phyloP scores from a whole-genome alignment of 2,888 invertebrate species.

The Automeris io region DNA sequence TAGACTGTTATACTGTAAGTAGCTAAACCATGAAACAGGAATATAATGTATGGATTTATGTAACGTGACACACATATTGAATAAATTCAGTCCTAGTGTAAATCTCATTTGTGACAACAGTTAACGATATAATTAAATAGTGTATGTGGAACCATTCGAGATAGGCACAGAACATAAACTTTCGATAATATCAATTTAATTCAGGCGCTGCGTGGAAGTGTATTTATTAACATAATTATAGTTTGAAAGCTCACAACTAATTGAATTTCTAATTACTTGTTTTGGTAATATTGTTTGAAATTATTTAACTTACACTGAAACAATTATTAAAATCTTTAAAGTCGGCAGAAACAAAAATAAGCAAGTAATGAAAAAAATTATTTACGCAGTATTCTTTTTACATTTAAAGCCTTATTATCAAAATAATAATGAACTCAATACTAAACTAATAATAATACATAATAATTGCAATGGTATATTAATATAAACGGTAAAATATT shows the following conservation, averaged over 20 bases:
- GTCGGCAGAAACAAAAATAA: too few species aligned
- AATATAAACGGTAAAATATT: too few species aligned
- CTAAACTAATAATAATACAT: too few species aligned
- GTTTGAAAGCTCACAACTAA: background rate
- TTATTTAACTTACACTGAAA: too few species aligned
- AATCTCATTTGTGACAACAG: constrained; percentile 4
- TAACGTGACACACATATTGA: background rate
- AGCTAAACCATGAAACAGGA: background rate
- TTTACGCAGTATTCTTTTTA: too few species aligned
- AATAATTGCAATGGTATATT: too few species aligned
- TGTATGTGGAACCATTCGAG: background rate
- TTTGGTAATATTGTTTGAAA: too few species aligned
- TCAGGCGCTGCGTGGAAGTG: background rate
- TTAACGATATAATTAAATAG: constrained; percentile 5
- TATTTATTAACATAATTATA: background rate
- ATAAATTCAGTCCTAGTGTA: background rate
- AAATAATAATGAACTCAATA: too few species aligned
- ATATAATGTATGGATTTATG: background rate
- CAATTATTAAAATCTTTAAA: too few species aligned
- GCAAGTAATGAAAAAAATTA: too few species aligned
- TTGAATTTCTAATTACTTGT: background rate
- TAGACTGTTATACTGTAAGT: background rate
- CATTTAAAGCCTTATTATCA: too few species aligned
- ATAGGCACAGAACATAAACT: constrained; percentile 2
- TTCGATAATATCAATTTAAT: constrained; percentile 1